A percentile compares a stretch with the other conserved stretches of the same genome.
Conservation (phyloP, 2,888 invertebrate species). For the Odontomyia ornata region DNA sequence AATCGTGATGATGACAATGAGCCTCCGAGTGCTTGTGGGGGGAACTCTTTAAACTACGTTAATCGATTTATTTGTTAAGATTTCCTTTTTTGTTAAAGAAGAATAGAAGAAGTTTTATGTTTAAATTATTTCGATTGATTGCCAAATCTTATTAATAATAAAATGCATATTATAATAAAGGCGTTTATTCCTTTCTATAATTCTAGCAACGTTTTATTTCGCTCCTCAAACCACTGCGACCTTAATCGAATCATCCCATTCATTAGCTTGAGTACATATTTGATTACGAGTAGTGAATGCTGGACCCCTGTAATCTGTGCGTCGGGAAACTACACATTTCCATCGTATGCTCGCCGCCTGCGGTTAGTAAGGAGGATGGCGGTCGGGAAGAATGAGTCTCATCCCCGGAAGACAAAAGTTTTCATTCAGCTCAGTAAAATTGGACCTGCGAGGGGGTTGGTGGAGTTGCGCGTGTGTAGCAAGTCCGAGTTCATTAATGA, state of each 20-base stretch:
- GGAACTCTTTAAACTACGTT: constrained; percentile 58
- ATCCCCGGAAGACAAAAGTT: not conserved
- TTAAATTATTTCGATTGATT: constrained; percentile 46
- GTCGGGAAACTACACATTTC: too few species aligned
- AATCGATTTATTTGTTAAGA: constrained; percentile 62
- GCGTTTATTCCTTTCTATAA: too few species aligned
- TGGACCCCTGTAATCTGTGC: too few species aligned
- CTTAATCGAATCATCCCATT: not conserved
- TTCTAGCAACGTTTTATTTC: too few species aligned
- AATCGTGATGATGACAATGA: constrained; percentile 61
- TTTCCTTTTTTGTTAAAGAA: constrained; percentile 36
- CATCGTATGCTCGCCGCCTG: too few species aligned
- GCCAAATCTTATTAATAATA: constrained; percentile 45
- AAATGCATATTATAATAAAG: constrained; percentile 30
- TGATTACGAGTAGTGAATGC: too few species aligned
- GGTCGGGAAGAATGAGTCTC: not conserved
- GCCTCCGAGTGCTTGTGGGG: constrained; percentile 62
- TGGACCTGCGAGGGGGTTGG: not conserved
- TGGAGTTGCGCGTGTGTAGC: constrained; percentile 10
- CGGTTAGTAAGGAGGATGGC: not conserved
- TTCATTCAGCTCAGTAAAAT: constrained; percentile 14
- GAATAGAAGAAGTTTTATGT: constrained; percentile 38
- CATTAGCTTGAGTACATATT: too few species aligned
- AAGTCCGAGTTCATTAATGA: constrained; percentile 25
- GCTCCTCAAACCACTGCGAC: not conserved